These are phyloP conservation scores for Alectura lathami DNA, from an alignment of 2,113 vertebrate species.

Conservation along the genomic window DNA sequence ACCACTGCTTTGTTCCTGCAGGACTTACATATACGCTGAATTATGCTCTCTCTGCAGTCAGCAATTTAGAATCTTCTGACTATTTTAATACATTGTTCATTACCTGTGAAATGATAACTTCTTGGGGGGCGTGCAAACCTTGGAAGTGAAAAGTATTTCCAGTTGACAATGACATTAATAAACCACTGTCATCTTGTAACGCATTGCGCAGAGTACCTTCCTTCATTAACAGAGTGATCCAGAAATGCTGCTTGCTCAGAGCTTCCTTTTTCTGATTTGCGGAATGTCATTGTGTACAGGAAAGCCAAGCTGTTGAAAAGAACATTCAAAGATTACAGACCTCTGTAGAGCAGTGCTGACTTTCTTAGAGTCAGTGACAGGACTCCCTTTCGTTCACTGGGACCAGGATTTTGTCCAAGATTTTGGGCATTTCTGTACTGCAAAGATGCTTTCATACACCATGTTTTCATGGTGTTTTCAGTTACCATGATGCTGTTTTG, in stretches of 20 bases:
- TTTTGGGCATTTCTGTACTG: too few relatives aligned
- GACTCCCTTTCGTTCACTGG: background rate
- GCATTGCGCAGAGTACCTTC: background rate
- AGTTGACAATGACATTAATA: background rate
- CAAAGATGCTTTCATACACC: too few relatives aligned
- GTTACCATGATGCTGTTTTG: too few relatives aligned
- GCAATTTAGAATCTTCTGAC: background rate
- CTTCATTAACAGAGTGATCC: background rate
- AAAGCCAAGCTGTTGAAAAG: background rate
- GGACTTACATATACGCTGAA: background rate
- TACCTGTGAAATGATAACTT: background rate
- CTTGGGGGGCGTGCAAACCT: background rate
- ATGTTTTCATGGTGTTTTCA: too few relatives aligned
- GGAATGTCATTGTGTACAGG: background rate
- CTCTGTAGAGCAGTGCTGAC: background rate
- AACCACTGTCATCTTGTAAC: background rate
- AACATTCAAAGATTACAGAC: background rate
- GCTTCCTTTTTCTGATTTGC: background rate
- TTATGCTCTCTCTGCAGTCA: background rate
- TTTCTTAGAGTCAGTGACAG: background rate
- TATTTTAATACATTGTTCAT: background rate
- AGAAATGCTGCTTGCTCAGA: background rate
- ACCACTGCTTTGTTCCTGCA: background rate
- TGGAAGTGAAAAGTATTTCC: background rate
- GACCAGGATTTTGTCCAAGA: background rate